phyloP scores from a whole-genome alignment of 1,140 invertebrate genomes.

The Drosophila lowei region DNA sequence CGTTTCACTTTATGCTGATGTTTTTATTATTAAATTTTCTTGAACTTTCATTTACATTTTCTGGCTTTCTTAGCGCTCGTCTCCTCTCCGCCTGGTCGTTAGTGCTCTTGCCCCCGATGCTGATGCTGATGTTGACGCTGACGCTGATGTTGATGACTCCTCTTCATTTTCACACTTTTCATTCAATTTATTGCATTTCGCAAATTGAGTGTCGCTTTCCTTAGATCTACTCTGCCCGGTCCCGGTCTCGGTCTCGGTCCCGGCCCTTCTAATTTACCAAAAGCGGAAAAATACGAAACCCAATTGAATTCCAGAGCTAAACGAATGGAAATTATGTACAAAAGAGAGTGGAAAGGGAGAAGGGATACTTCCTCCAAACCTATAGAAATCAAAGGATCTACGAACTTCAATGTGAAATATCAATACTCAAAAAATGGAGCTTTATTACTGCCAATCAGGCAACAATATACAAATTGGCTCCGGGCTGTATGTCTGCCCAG shows the following conservation, averaged over 20 bases:
- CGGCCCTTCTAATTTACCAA: conserved; percentile 25
- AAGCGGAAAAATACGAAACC: neutral
- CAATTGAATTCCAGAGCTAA: too few relatives aligned
- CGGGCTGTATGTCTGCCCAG: too few relatives aligned
- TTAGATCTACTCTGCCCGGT: conserved; percentile 48
- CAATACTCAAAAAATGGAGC: too few relatives aligned
- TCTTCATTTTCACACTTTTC: conserved; percentile 81
- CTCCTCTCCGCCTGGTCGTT: conserved; percentile 29
- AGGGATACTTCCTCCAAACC: too few relatives aligned
- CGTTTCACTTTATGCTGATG: conserved; percentile 81
- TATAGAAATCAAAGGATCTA: too few relatives aligned
- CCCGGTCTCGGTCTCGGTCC: neutral
- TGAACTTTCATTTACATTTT: conserved; percentile 81
- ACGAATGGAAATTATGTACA: too few relatives aligned
- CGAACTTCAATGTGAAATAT: too few relatives aligned
- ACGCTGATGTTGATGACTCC: conserved; percentile 63
- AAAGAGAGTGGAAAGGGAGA: too few relatives aligned
- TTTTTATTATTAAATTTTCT: conserved; percentile 81
- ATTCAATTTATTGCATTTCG: conserved; percentile 80
- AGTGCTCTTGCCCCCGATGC: conserved; percentile 19
- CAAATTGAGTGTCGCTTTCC: conserved; percentile 77
- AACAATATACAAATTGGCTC: too few relatives aligned
- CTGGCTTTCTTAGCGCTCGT: conserved; percentile 47
- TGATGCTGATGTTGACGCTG: conserved; percentile 47
- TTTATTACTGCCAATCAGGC: too few relatives aligned